phyloP scores from a whole-genome alignment of 1,140 invertebrate species.

The Eumeta japonica region DNA sequence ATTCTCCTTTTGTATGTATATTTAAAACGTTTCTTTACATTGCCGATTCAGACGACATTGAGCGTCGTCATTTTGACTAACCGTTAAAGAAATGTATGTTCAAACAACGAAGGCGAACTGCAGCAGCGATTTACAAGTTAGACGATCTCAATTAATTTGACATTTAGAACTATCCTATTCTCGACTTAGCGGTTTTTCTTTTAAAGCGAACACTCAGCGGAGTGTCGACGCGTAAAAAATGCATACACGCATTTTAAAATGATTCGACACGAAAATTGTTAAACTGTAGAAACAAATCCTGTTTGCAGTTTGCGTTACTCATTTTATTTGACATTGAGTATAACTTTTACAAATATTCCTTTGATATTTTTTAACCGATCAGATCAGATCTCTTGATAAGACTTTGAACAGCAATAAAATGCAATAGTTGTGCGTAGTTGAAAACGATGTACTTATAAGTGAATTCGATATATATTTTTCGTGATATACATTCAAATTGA shows the following conservation, averaged over 20 bases:
- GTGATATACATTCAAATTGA: slow-evolving; percentile 1
- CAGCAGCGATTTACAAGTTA: too few species aligned
- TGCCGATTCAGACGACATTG: slow-evolving; percentile 2
- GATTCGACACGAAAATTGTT: slow-evolving; percentile 2
- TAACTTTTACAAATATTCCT: slow-evolving; percentile 37
- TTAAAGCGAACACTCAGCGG: too few species aligned
- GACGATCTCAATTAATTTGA: too few species aligned
- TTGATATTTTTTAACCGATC: too few species aligned
- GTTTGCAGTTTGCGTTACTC: neutral
- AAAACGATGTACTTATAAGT: slow-evolving; percentile 8
- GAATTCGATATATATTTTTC: neutral
- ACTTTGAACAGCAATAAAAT: slow-evolving; percentile 24
- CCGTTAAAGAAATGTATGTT: too few species aligned
- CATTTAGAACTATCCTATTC: too few species aligned
- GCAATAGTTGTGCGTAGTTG: slow-evolving; percentile 34
- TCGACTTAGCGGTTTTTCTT: too few species aligned
- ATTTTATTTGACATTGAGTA: neutral
- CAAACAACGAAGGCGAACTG: too few species aligned
- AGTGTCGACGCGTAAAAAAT: too few species aligned
- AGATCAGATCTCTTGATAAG: too few species aligned
- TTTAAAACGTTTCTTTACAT: neutral
- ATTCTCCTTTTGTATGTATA: too few species aligned
- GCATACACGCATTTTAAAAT: too few species aligned
- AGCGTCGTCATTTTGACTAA: slow-evolving; percentile 1
- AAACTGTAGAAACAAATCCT: slow-evolving; percentile 2